Base-by-base conservation (phyloP, 53 echinoderm and acorn worm genomes). In the Paracentrotus lividus region DNA sequence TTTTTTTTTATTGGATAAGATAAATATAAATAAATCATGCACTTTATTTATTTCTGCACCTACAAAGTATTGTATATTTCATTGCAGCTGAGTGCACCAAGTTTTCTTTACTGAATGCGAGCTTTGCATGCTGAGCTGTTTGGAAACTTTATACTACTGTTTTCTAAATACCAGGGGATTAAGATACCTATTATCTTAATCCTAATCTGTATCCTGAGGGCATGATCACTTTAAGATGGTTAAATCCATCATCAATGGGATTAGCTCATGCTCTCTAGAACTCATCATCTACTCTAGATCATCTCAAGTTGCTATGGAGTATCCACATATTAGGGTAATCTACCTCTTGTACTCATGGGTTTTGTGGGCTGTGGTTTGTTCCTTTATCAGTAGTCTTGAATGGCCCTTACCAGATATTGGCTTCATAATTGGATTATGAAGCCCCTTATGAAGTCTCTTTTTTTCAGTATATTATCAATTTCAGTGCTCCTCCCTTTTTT, bases 271-370 rank as follows among this genome's bases (percentile, higher is more conserved):
- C 72, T 72, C 40, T 40, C 21, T 42, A 42, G 38, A 40, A 81
- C 27, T 81, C 81, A n/a, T 47, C 81, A 81, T 81, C 81, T 81
- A 45, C 81, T 26, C 6, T 81, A 81, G 81, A 81, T 81, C 72
- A 72, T 38, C 36, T 2, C 40, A 16, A 10, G 38, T 72, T 40
- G 72, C 36, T 40, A 34, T 38, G 32, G 40, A 40, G 72, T 72
- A 32, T 72, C 40, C 38, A 34, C 1, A 27, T 27, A 2, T 72
- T 40, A 20, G 72, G 38, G 72, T 40, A 36, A 72, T 64, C 72
- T 72, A 3, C 40, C 40, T 40, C 40, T 36, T 18, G 4, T 72
- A 72, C 15, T 72, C 81, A 45, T 81, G 16, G 44, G 81, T 44
- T 81, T 81, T 81, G 81, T 81, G 44, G 81, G 13, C 47, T 76